Percentiles rank a stretch among this genome's conserved stretches.
Conservation (phyloP, 2,113 vertebrate genomes). For the Marmota monax region DNA sequence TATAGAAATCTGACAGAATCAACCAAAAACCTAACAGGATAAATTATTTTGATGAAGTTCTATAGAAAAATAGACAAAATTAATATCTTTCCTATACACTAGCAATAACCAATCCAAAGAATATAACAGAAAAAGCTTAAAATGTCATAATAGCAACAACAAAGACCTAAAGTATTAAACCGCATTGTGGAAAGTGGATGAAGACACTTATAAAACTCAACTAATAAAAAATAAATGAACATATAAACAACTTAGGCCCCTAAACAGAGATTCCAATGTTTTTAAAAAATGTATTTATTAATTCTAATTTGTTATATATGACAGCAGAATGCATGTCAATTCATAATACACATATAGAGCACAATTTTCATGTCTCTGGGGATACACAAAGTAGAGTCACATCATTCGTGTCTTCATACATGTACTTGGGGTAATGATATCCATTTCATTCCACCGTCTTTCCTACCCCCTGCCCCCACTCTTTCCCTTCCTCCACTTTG, state of each 20-base stretch:
- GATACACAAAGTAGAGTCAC: too few species aligned
- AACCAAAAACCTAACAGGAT: not conserved
- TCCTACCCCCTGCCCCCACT: too few species aligned
- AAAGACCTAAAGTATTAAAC: constrained; percentile 1
- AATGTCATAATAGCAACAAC: not conserved
- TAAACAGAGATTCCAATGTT: not conserved
- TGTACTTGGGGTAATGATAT: too few species aligned
- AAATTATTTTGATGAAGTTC: not conserved
- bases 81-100: not conserved
- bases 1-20: constrained; percentile 13
- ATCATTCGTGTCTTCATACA: too few species aligned
- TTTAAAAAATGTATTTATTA: too few species aligned
- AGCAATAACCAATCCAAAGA: not conserved
- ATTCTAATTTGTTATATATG: too few species aligned
- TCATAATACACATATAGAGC: too few species aligned
- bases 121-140: constrained; percentile 29
- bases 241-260: constrained; percentile 22
- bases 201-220: not conserved
- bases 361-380: too few species aligned
- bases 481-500: too few species aligned
- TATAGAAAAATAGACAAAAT: not conserved
- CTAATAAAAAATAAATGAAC: not conserved
- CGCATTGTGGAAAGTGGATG: not conserved
- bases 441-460: too few species aligned
- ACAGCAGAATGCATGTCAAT: too few species aligned